Base-by-base conservation (phyloP, 2,888 invertebrate species). In the Scaptomyza cyrtandrae region DNA sequence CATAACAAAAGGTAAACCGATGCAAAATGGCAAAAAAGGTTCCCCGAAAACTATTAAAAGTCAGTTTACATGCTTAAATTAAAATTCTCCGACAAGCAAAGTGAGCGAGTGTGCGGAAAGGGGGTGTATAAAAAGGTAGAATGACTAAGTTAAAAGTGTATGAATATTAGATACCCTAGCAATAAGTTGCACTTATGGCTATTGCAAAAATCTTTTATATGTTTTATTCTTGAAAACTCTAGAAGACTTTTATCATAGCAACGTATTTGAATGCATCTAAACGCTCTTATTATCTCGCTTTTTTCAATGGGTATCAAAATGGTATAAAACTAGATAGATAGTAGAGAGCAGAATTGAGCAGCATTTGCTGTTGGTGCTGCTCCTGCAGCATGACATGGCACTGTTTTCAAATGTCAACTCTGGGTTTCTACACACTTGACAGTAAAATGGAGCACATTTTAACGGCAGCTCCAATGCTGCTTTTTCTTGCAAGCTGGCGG, bases 391-490 rank as follows among this genome's bases (percentile, higher is more conserved):
- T 33, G 41, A 16, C 78, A 63, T 57, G 63, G 60, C 69, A 88
- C 57, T 65, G 63, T 77, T 82, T 71, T 63, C 69, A 73, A 88
- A 86, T 85, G 86, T 85, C 89, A 86, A 89, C 83, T 80, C 64
- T 69, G 76, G 52, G 11, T 39, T 37, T 75, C 75, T 77, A 66
- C 80, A 85, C 88, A 85, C 89, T 89, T 89, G 84, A 88, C 89
- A 89, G 86, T 89, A 89, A 84, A 84, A 89, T 89, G 83, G 89
- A 87, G 89, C 82, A 89, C 86, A 78, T 89, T 89, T 84, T 89
- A 89, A 85, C 88, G 58, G 88, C 59, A 78, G 61, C 57, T 13
- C 24, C 48, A 41, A 41, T 37, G 24, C 11, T 14, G 39, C 24
- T n/a, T 33, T 35, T 35, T 11, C 33, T 37, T 37, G 39, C 24